These are phyloP conservation scores for Siderastrea siderea DNA, from an alignment of 92 coral and sea anemone genomes.

Conservation along the genomic window DNA sequence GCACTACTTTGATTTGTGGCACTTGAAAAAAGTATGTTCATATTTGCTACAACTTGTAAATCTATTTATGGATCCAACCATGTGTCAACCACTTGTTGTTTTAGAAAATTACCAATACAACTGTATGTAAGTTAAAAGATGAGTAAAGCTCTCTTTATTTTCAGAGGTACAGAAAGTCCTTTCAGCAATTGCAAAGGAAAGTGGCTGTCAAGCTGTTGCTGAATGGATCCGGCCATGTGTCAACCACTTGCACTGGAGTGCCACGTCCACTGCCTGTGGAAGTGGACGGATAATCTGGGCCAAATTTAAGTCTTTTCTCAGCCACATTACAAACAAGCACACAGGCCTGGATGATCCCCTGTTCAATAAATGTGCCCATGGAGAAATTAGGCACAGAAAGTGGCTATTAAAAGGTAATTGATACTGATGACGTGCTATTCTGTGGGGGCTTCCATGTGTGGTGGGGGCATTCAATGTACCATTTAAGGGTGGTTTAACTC, in stretches of 20 bases:
- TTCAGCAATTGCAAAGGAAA: no score
- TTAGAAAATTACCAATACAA: no score
- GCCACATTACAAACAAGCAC: slow-evolving; percentile 69
- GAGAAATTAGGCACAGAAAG: slow-evolving; percentile 34
- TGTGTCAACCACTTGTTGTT: no score
- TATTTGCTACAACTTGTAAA: no score
- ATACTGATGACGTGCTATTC: not conserved
- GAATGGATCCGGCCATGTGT: not conserved
- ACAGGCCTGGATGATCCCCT: slow-evolving; percentile 51
- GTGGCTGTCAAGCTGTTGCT: no score
- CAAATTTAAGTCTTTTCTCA: slow-evolving; percentile 70
- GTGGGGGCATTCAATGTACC: no score
- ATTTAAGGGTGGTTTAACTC: not conserved
- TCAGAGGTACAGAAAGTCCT: no score
- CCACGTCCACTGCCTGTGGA: slow-evolving; percentile 69
- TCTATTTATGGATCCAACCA: no score
- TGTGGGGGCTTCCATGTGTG: not conserved
- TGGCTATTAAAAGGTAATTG: slow-evolving; percentile 31
- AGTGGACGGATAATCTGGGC: slow-evolving; percentile 77
- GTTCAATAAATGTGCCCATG: slow-evolving; percentile 74
- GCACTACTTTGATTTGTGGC: no score
- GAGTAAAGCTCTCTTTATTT: no score
- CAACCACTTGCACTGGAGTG: slow-evolving; percentile 78
- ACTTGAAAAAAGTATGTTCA: no score
- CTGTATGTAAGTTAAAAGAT: no score